Conservation (phyloP, 2,113 vertebrate species). For the Bufo bufo region DNA sequence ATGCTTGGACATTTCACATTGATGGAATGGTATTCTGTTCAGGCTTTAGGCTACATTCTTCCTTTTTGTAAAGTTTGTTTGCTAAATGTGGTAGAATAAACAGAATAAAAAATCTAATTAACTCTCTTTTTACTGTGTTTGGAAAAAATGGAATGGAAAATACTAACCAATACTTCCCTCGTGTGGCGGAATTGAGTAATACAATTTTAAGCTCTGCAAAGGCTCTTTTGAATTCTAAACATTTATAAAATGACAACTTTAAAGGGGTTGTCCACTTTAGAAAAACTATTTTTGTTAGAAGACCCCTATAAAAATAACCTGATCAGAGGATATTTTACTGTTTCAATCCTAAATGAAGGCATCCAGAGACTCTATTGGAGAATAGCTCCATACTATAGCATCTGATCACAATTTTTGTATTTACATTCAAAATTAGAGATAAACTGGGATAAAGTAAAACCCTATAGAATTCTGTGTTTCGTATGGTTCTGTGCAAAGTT, state of each 20-base stretch:
- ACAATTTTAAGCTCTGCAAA: conserved; percentile 1
- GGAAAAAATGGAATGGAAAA: background rate
- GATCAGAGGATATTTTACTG: no score
- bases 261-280: background rate
- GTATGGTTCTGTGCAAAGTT: no score
- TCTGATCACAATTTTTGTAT: no score
- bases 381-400: no score
- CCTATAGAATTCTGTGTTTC: no score
- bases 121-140: conserved; percentile 23
- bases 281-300: background rate
- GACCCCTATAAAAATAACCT: no score
- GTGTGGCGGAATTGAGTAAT: conserved; percentile 27
- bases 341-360: background rate
- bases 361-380: no score
- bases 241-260: background rate
- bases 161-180: conserved; percentile 45
- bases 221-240: background rate
- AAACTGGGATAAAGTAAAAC: no score
- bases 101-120: conserved; percentile 52
- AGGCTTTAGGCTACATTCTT: conserved; percentile 20
- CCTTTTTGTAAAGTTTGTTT: conserved; percentile 44
- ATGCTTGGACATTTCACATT: conserved; percentile 34
- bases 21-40: conserved; percentile 31
- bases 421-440: no score
- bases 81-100: conserved; percentile 53